Conservation (phyloP, 2,888 invertebrate genomes). For the Calliopum simillimum region DNA sequence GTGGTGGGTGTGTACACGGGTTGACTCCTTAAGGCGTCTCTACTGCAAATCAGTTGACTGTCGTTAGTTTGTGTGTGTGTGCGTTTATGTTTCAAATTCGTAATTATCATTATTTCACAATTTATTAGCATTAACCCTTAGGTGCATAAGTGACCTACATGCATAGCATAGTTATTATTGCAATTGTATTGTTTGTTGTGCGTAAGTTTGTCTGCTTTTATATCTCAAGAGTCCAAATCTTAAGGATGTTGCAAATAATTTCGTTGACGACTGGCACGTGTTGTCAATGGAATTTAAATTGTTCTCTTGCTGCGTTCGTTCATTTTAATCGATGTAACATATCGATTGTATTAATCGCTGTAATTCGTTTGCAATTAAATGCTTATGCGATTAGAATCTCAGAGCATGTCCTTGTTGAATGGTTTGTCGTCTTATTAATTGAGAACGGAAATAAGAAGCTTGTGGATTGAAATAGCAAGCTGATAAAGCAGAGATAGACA, state of each 20-base stretch:
- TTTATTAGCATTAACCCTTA: too few relatives aligned
- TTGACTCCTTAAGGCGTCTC: slow-evolving; percentile 1
- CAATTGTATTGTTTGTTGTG: background rate
- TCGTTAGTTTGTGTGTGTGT: too few relatives aligned
- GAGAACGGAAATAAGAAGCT: too few relatives aligned
- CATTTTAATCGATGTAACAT: slow-evolving; percentile 17
- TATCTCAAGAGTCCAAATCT: background rate
- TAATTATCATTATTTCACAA: too few relatives aligned
- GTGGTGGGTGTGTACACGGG: background rate
- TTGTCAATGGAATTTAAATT: slow-evolving; percentile 41
- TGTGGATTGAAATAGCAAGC: too few relatives aligned
- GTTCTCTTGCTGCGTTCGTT: slow-evolving; percentile 30
- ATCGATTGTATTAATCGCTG: slow-evolving; percentile 28
- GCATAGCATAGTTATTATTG: background rate
- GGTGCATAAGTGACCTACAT: too few relatives aligned
- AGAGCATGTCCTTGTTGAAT: background rate
- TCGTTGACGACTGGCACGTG: slow-evolving; percentile 37
- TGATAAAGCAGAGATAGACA: too few relatives aligned
- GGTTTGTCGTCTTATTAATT: too few relatives aligned
- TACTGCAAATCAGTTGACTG: background rate
- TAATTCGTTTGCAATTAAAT: slow-evolving; percentile 32
- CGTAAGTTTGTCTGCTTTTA: background rate
- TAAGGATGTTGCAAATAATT: slow-evolving; percentile 6
- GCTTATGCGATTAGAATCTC: slow-evolving; percentile 17
- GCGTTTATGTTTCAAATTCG: too few relatives aligned